These are phyloP conservation scores for Sepioteuthis lessoniana DNA, from an alignment of 2,888 invertebrate genomes.

Conservation along the genomic window DNA sequence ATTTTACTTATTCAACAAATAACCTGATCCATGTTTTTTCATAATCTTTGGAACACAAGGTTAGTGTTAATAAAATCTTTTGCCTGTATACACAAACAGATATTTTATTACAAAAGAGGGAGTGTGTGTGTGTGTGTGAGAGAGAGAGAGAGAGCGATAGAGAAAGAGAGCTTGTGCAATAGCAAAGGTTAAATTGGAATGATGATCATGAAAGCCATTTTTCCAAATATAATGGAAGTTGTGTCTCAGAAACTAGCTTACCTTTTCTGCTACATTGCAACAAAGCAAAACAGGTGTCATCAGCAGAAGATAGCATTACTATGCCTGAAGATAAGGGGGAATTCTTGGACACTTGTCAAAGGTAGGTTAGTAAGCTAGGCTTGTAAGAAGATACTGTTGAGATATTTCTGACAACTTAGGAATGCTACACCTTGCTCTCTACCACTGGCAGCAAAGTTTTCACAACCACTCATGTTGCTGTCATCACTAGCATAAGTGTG, in stretches of 20 bases:
- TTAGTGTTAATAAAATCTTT: no score
- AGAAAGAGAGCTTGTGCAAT: neutral
- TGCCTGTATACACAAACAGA: no score
- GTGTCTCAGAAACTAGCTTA: neutral
- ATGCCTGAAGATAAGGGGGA: neutral
- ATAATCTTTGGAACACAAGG: no score
- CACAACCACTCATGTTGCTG: slow-evolving; percentile 18
- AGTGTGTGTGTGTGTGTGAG: no score
- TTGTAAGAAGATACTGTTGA: slow-evolving; percentile 6
- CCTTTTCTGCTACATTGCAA: neutral
- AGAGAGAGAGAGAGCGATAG: neutral
- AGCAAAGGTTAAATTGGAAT: neutral
- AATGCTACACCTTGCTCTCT: slow-evolving; percentile 20
- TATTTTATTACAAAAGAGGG: no score
- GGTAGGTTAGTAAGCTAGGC: neutral
- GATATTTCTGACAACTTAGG: slow-evolving; percentile 8
- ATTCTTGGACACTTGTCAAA: slow-evolving; percentile 23
- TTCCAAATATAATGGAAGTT: slow-evolving; percentile 33
- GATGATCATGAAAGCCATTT: no score
- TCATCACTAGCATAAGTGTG: neutral
- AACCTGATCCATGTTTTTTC: no score
- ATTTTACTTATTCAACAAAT: no score
- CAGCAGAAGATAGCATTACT: neutral
- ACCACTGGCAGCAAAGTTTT: neutral
- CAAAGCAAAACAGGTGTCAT: neutral